Conservation (phyloP, 2,797 vertebrate species). For the Pangasius sanitwongsei region DNA sequence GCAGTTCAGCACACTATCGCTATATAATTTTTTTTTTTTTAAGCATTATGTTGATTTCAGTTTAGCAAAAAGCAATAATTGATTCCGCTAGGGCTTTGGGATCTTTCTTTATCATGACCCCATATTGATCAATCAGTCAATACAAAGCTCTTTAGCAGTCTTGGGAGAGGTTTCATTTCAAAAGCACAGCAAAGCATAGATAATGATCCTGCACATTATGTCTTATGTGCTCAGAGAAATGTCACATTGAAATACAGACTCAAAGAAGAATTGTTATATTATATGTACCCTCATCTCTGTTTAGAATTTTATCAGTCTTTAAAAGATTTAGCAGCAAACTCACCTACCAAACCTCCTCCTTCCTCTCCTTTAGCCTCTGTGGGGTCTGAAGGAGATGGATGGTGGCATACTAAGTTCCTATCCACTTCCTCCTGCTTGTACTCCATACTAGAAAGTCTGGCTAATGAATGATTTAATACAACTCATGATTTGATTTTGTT, state of each 20-base stretch:
- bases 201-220: background rate
- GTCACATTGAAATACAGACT: conserved; percentile 1
- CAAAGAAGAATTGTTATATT: background rate
- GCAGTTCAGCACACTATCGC: background rate
- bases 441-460: background rate
- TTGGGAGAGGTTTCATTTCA: conserved; percentile 3
- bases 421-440: background rate
- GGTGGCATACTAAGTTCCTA: conserved; percentile 15
- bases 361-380: background rate
- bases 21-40: background rate
- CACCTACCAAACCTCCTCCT: background rate
- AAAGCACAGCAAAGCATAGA: background rate
- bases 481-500: background rate
- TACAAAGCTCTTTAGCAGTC: conserved; percentile 21
- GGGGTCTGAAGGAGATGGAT: background rate
- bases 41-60: background rate
- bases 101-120: background rate
- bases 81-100: conserved; percentile 6
- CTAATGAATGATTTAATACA: conserved; percentile 4
- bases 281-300: background rate
- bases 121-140: conserved; percentile 17
- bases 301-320: conserved; percentile 14
- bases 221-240: background rate
- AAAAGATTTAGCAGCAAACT: conserved; percentile 18
- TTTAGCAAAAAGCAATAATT: conserved; percentile 31